phyloP scores from a whole-genome alignment of 2,888 invertebrate genomes.

The Vannuccia rotundouncinata region DNA sequence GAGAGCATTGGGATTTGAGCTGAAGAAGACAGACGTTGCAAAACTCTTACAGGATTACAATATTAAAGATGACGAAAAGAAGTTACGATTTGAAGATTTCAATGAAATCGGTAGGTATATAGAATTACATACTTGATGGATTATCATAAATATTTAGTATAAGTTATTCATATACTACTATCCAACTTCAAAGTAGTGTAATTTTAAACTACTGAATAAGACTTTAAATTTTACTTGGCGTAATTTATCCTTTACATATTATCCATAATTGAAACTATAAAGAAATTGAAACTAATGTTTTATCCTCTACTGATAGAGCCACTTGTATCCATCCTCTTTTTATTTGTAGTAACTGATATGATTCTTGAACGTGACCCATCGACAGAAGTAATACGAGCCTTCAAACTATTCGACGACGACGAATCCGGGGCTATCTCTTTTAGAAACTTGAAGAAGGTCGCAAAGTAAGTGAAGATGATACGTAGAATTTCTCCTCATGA shows the following conservation, averaged over 20 bases:
- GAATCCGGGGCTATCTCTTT: conserved; percentile 55
- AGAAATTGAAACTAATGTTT: no score
- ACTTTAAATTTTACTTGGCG: no score
- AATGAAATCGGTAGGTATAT: conserved; percentile 56
- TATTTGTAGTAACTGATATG: conserved; percentile 53
- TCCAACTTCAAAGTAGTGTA: no score
- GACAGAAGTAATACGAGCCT: conserved; percentile 55
- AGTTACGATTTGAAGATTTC: conserved; percentile 55
- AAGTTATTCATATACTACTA: no score
- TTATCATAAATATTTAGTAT: no score
- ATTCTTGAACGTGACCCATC: conserved; percentile 55
- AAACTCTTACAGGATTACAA: conserved; percentile 53
- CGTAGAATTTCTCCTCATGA: no score
- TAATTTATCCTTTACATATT: no score
- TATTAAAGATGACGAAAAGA: conserved; percentile 48
- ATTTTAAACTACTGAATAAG: no score
- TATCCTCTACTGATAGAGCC: no score
- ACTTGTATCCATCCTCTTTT: not conserved
- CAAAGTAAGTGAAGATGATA: conserved; percentile 46
- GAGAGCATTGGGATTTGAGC: conserved; percentile 56
- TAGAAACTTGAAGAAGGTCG: conserved; percentile 54
- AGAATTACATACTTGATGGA: no score
- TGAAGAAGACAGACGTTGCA: conserved; percentile 55
- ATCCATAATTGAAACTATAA: no score
- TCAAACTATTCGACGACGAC: conserved; percentile 57